A percentile compares a stretch with the other conserved stretches of the same genome.
phyloP scores from a whole-genome alignment of 2,797 vertebrate genomes.

The Tapera naevia region DNA sequence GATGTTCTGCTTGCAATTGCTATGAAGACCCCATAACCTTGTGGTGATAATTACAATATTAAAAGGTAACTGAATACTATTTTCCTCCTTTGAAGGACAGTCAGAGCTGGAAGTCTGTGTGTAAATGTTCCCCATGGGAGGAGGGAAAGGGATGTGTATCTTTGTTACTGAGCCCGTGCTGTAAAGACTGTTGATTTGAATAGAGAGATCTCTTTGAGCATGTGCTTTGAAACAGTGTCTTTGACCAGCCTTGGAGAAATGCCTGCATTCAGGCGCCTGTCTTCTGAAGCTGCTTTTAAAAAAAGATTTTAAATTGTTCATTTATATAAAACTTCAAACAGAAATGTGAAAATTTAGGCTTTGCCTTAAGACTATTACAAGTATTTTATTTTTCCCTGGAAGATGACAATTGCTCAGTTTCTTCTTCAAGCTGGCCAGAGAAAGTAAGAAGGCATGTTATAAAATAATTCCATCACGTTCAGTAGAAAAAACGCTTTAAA shows the following conservation, averaged over 20 bases:
- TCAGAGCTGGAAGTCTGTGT: not conserved
- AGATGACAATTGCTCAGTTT: not conserved
- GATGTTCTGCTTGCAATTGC: not conserved
- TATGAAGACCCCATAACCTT: not conserved
- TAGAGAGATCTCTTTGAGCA: not conserved
- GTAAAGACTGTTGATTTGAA: fast-evolving
- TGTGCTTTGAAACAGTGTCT: not conserved
- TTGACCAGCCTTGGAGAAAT: not conserved
- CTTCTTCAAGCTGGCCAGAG: not conserved
- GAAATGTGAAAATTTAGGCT: not conserved
- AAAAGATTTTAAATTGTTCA: not conserved
- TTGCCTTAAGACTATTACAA: not conserved
- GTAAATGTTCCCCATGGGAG: not conserved
- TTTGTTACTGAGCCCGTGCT: fast-evolving
- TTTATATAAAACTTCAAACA: not conserved
- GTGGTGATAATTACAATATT: not conserved
- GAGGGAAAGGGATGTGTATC: not conserved
- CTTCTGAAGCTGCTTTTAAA: not conserved
- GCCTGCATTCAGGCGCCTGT: not conserved
- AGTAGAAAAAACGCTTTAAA: not conserved
- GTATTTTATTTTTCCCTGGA: not conserved
- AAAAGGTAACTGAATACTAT: not conserved
- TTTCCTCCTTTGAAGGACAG: not conserved
- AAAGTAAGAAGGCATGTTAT: not conserved
- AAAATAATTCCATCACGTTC: not conserved